Conservation (phyloP, 2,797 vertebrate species). For the Muscicapa comitata region DNA sequence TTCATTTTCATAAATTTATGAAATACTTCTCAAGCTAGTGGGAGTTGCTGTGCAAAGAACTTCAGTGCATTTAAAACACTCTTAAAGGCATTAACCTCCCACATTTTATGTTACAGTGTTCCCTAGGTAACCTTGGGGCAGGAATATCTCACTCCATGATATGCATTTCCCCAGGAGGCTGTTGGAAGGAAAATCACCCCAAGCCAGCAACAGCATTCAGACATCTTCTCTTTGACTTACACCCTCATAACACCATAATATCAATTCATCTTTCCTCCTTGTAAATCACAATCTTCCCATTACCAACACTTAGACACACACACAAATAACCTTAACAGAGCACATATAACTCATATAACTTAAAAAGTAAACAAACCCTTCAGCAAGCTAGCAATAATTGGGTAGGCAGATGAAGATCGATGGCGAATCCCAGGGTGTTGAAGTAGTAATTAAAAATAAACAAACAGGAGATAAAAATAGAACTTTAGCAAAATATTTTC, state of each 20-base stretch:
- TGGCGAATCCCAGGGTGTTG: slow-evolving; percentile 35
- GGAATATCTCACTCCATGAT: neutral
- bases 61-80: slow-evolving; percentile 25
- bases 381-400: slow-evolving; percentile 35
- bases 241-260: neutral
- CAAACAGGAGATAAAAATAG: slow-evolving; percentile 57
- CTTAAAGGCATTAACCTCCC: slow-evolving; percentile 42
- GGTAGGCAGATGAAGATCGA: slow-evolving; percentile 57
- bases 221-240: neutral
- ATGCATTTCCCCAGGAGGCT: neutral
- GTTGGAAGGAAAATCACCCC: neutral
- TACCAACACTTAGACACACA: neutral
- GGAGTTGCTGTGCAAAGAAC: slow-evolving; percentile 33
- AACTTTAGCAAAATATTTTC: slow-evolving; percentile 52
- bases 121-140: slow-evolving; percentile 55
- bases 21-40: slow-evolving; percentile 2
- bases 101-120: slow-evolving; percentile 49
- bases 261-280: neutral
- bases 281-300: neutral
- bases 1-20: slow-evolving; percentile 10
- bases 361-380: slow-evolving; percentile 52
- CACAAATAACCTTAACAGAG: neutral
- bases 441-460: slow-evolving; percentile 68
- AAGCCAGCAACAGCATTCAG: neutral
- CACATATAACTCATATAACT: neutral